Evolutionary conservation across 1,140 invertebrate species (phyloP).

Genomic region (Trichoplusia ni): DNA sequence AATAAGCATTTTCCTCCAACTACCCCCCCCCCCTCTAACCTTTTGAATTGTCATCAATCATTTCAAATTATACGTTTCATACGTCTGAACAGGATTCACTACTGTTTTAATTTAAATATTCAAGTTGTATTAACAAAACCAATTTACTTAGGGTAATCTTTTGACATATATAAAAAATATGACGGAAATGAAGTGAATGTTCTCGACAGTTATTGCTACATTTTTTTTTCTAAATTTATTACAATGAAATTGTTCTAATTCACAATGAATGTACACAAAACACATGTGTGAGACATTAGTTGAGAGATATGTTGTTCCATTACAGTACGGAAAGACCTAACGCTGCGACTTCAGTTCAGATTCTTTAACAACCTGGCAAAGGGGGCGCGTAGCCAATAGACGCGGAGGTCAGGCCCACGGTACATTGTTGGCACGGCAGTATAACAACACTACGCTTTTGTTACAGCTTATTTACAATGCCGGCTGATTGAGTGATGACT

Average conservation of each 20-base stretch:
- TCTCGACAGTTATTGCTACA: background rate
- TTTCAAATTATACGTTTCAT: no score
- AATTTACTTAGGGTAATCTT: no score
- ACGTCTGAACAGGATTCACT: no score
- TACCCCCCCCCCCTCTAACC: no score
- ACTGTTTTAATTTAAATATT: no score
- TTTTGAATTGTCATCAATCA: no score
- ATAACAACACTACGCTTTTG: conserved; percentile 79
- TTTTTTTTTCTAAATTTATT: background rate
- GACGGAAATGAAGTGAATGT: background rate
- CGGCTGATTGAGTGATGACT: conserved; percentile 66
- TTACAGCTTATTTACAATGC: conserved; percentile 70
- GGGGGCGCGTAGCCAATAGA: conserved; percentile 91
- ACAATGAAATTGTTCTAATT: conserved; percentile 31
- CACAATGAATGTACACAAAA: conserved; percentile 10
- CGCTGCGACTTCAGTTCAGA: conserved; percentile 94
- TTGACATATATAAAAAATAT: background rate
- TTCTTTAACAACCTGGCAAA: conserved; percentile 95
- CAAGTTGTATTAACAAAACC: no score
- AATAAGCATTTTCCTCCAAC: no score
- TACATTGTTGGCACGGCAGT: conserved; percentile 82
- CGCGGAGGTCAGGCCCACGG: conserved; percentile 89
- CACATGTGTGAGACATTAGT: conserved; percentile 39
- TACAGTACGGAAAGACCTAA: conserved; percentile 96
- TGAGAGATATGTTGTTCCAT: conserved; percentile 77